phyloP scores from a whole-genome alignment of 2,113 vertebrate species.

The Sciurus niger region DNA sequence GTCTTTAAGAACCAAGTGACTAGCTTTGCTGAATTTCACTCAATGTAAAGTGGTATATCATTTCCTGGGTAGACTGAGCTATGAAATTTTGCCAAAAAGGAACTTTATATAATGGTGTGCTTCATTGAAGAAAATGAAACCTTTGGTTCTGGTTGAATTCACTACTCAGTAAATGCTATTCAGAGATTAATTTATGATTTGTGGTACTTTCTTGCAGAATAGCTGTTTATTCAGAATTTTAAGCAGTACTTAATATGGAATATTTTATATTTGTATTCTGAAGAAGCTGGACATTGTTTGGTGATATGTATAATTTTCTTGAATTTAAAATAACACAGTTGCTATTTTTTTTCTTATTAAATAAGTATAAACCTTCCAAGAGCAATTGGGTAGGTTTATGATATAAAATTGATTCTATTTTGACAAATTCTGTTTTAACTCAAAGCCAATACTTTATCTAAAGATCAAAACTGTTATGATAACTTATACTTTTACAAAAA shows the following conservation, averaged over 20 bases:
- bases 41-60: neutral
- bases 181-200: constrained; percentile 25
- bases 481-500: neutral
- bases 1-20: neutral
- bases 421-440: constrained; percentile 27
- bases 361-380: neutral
- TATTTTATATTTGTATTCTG: constrained; percentile 21
- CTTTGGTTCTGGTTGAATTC: constrained; percentile 14
- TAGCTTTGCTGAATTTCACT: constrained; percentile 49
- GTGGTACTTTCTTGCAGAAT: neutral
- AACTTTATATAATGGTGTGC: neutral
- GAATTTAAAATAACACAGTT: constrained; percentile 20
- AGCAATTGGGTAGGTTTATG: neutral
- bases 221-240: constrained; percentile 40
- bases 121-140: neutral
- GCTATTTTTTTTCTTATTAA: neutral
- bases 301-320: constrained; percentile 13
- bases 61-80: neutral
- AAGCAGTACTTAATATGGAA: neutral
- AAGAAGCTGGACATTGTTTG: constrained; percentile 19
- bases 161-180: neutral
- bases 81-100: constrained; percentile 7
- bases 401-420: neutral
- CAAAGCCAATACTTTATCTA: neutral
- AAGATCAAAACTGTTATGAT: constrained; percentile 5